Base-by-base conservation (phyloP, 2,113 vertebrate genomes). In the Erythrocercus mccallii region DNA sequence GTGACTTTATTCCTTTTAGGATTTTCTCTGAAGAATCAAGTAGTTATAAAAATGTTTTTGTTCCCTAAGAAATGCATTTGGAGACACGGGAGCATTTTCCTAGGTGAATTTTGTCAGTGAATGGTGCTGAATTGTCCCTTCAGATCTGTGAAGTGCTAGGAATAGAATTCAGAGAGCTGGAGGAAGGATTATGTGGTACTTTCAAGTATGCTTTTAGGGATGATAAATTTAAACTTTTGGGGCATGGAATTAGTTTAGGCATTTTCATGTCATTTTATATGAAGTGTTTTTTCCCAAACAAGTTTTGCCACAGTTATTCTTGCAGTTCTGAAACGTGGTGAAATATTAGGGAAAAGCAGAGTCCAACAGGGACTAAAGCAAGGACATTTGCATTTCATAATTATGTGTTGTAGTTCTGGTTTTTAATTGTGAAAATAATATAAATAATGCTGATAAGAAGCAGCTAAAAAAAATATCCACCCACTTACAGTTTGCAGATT, bases 401-500 rank as follows among this genome's bases (percentile, higher is more conserved):
- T 94, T 94, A 82, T 74, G 77, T 88, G 91, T 73, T 86, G 66
- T 90, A 76, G 80, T 86, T 86, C 42, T 90, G 81, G 24, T 79
- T 69, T 87, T 92, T 86, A 71, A 95, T 97, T 96, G 92, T 92
- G 90, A 84, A 89, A 82, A 64, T 81, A 93, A 83, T 97, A 94
- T 93, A 97, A 97, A 97, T 96, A 95, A 95, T 74, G 69, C 78
- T 72, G 92, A 71, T 73, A 97, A 97, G 95, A 94, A 92, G 28
- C 24, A 93, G 91, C 95, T 96, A 95, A 97, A 97, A 96, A 96
- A 97, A 97, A 96, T 92, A 97, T 47, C 97, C 97, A 88, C 97
- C 97, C 97, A 98, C 97, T 96, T 96, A 61, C 82, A 96, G 92
- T 96, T 97, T 97, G 93, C 97, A 97, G 96, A 96, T 97, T 96